phyloP scores from a whole-genome alignment of 2,113 vertebrate species.

The Poeciliopsis occidentalis region DNA sequence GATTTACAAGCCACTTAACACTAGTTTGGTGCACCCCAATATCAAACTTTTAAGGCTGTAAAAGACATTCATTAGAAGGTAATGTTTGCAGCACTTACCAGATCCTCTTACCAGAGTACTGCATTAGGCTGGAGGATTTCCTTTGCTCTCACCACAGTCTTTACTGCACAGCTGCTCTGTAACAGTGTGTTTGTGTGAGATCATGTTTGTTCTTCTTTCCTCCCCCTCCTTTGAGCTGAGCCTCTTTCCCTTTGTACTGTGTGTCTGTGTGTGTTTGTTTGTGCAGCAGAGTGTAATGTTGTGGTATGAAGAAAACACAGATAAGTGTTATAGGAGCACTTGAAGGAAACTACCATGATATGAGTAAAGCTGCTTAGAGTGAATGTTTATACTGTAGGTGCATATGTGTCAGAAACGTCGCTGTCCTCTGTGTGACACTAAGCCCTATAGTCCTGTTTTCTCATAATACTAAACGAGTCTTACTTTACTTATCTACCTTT shows the following conservation, averaged over 20 bases:
- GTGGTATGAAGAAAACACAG: slow-evolving; percentile 42
- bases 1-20: not conserved
- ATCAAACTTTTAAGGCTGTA: not conserved
- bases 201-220: slow-evolving; percentile 27
- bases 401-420: slow-evolving; percentile 55
- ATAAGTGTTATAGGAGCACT: slow-evolving; percentile 50
- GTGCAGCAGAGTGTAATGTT: slow-evolving; percentile 33
- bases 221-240: slow-evolving; percentile 48
- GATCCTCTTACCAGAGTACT: slow-evolving; percentile 50
- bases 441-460: slow-evolving; percentile 37
- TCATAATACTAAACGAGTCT: slow-evolving; percentile 14
- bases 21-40: not conserved
- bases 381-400: slow-evolving; percentile 54
- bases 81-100: slow-evolving; percentile 44
- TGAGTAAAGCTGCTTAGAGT: slow-evolving; percentile 46
- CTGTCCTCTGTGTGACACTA: slow-evolving; percentile 74
- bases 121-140: slow-evolving; percentile 14
- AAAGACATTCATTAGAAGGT: slow-evolving; percentile 3
- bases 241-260: slow-evolving; percentile 45
- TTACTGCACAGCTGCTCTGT: slow-evolving; percentile 19
- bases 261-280: slow-evolving; percentile 9
- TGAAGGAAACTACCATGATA: slow-evolving; percentile 54
- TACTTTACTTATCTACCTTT: slow-evolving; percentile 29
- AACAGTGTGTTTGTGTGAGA: slow-evolving; percentile 9
- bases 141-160: slow-evolving; percentile 40